These are phyloP conservation scores for Leptodactylus fallax DNA, from an alignment of 2,797 vertebrate species.

Conservation along the genomic window DNA sequence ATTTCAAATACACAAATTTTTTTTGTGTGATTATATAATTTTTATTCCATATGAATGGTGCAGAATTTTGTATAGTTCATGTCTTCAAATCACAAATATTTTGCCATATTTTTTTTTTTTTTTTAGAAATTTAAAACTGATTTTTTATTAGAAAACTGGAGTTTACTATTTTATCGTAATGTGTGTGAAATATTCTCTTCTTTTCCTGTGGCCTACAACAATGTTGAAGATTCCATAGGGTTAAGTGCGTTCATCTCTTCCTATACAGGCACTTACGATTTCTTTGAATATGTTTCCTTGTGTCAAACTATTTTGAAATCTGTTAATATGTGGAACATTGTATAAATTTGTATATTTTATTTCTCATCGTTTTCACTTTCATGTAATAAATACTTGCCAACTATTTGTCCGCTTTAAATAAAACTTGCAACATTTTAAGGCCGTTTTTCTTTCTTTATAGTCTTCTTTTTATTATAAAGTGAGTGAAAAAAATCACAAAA, in stretches of 20 bases:
- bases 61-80: background rate
- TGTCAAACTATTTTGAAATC: conserved; percentile 5
- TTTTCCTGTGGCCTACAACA: background rate
- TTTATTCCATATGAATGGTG: background rate
- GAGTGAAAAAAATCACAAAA: background rate
- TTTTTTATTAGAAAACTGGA: conserved; percentile 4
- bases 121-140: background rate
- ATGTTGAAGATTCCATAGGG: background rate
- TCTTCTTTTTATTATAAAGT: background rate
- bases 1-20: background rate
- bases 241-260: background rate
- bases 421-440: conserved; percentile 39
- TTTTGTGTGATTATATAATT: background rate
- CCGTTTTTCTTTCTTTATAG: background rate
- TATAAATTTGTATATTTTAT: conserved; percentile 42
- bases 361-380: conserved; percentile 31
- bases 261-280: background rate
- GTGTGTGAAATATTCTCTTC: background rate
- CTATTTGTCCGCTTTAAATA: conserved; percentile 49
- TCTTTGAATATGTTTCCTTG: background rate
- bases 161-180: background rate
- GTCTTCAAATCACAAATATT: background rate
- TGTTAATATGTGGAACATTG: conserved; percentile 40
- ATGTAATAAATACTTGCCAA: conserved; percentile 36
- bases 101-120: conserved; percentile 14